A percentile compares a stretch with the other conserved stretches of the same genome.
Conservation (phyloP, 2,888 invertebrate genomes). For the Drosophila atroscutellata region DNA sequence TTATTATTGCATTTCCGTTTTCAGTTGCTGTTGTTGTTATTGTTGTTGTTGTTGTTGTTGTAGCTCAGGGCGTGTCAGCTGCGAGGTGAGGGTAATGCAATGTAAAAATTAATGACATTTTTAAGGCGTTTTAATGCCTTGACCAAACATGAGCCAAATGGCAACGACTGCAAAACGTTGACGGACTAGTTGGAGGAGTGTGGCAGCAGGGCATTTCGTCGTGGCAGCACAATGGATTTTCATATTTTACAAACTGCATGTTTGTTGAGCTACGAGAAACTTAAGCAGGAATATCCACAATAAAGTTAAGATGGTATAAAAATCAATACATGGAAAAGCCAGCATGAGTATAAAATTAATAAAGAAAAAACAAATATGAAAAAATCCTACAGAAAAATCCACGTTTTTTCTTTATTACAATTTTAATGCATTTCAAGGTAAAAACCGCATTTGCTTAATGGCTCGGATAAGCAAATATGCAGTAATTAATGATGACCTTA, state of each 20-base stretch:
- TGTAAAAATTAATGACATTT: constrained; percentile 67
- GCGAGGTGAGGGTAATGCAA: constrained; percentile 31
- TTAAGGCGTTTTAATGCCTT: constrained; percentile 68
- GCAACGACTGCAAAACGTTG: constrained; percentile 32
- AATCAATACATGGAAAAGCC: not conserved
- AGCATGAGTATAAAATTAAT: not conserved
- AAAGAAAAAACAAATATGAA: not conserved
- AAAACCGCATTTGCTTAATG: constrained; percentile 19
- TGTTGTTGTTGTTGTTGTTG: not conserved
- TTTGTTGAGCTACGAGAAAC: not conserved
- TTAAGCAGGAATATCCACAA: not conserved
- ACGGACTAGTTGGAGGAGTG: constrained; percentile 1
- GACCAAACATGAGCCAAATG: constrained; percentile 34
- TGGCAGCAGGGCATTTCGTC: not conserved
- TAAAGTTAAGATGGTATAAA: not conserved
- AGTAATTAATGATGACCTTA: constrained; percentile 13
- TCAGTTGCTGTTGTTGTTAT: not conserved
- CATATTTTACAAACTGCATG: constrained; percentile 60
- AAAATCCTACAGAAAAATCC: not conserved
- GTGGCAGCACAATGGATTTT: constrained; percentile 4
- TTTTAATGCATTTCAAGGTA: not conserved
- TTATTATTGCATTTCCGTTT: constrained; percentile 62
- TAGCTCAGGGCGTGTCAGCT: not conserved
- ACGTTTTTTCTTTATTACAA: not conserved
- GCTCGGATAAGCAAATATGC: constrained; percentile 1